These are phyloP conservation scores for Bombus ignitus DNA, from an alignment of 1,140 invertebrate species.

Conservation along the genomic window DNA sequence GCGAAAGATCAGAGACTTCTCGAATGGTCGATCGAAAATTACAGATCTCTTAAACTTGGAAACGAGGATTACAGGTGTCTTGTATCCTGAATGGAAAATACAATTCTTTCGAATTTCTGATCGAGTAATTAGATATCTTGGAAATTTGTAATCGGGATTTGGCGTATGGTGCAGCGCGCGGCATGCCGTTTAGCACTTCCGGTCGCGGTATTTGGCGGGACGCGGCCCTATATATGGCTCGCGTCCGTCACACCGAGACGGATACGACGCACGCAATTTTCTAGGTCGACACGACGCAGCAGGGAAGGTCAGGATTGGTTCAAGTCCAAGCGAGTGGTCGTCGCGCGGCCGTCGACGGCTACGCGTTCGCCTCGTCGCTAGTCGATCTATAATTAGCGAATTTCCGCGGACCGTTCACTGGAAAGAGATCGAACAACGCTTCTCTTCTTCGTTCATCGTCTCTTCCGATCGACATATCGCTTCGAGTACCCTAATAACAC, in stretches of 20 bases:
- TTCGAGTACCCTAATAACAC: background rate
- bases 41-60: no score
- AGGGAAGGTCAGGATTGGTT: constrained; percentile 81
- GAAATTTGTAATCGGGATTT: background rate
- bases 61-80: background rate
- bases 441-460: background rate
- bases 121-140: background rate
- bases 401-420: constrained; percentile 63
- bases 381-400: constrained; percentile 78
- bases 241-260: constrained; percentile 49
- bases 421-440: constrained; percentile 25
- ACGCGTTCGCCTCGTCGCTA: constrained; percentile 53
- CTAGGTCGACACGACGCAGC: constrained; percentile 77
- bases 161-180: no score
- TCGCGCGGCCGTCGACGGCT: constrained; percentile 44
- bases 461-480: no score
- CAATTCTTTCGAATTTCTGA: background rate
- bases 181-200: background rate
- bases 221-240: constrained; percentile 48
- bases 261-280: constrained; percentile 73
- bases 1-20: no score
- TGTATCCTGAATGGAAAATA: background rate
- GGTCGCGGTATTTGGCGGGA: constrained; percentile 31
- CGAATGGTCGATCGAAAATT: no score
- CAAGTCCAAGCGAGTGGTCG: constrained; percentile 78